Base-by-base conservation (phyloP, 2,797 vertebrate genomes). In the Mormyrus proboscirostris region DNA sequence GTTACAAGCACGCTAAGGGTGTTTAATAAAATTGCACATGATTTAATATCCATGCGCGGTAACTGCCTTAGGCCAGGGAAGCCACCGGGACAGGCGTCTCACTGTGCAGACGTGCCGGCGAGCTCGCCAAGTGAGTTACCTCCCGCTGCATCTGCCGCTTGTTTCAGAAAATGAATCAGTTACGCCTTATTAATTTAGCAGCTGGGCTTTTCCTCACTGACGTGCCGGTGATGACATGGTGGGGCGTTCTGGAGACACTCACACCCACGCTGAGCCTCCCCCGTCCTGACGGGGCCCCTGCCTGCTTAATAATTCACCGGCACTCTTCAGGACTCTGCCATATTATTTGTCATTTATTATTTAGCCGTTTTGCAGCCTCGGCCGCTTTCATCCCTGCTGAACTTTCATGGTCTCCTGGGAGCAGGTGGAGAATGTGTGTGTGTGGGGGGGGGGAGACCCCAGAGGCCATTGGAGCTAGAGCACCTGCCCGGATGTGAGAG, bases 311-410 rank as follows among this genome's bases (percentile, higher is more conserved):
- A 85, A 85, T 85, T 85, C 82, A 85, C 22, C 0, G 9, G 22
- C 41, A 19, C 49, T 25, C 44, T n/a, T 51, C 82, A 25, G 44
- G 44, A 49, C 9, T 51, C 82, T 85, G 3, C 16, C 69, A 19
- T 85, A 50, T 49, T 85, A 51, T 51, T 85, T 85, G 44, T 85
- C 82, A 85, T 85, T 51, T 85, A 84, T 84, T 84, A 85, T 85
- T 85, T 50, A 49, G 79, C 47, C 47, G 7, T 8, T 49, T 22
- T 44, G 79, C n/a, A 6, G 57, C 57, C n/a, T 22, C 19, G 1
- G 3, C 14, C 9, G 47, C 82, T 85, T 85, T 85, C n/a, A 85
- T 85, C 49, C n/a, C 3, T 2, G 69, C 29, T 33, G 14, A 76
- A 76, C 69, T 76, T 76, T 41, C 14, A 14, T 41, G 69, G 69